phyloP scores from a whole-genome alignment of 2,113 vertebrate genomes.

The Electrona antarctica region DNA sequence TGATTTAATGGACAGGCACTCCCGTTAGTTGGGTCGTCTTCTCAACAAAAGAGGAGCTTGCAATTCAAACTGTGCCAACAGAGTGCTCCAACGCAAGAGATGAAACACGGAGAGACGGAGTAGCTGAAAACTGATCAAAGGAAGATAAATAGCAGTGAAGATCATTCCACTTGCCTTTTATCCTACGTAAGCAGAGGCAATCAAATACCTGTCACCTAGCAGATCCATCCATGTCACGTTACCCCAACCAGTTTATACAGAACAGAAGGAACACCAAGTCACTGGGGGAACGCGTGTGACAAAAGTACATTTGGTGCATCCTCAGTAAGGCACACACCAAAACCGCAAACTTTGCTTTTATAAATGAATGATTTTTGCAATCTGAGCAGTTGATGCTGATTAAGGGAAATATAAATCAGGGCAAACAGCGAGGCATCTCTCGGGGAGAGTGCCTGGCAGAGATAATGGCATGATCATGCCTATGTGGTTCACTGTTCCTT shows the following conservation, averaged over 20 bases:
- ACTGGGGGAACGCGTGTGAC: constrained; percentile 32
- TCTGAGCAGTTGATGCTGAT: constrained; percentile 67
- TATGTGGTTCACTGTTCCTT: constrained; percentile 61
- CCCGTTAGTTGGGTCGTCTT: constrained; percentile 10
- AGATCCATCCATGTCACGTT: constrained; percentile 67
- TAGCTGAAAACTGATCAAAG: constrained; percentile 56
- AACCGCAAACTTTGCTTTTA: constrained; percentile 56
- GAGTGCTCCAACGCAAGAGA: constrained; percentile 20
- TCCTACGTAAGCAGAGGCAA: constrained; percentile 66
- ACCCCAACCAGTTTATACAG: constrained; percentile 43
- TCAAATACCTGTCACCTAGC: constrained; percentile 51
- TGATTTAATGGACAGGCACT: constrained; percentile 15
- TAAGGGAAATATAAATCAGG: constrained; percentile 75
- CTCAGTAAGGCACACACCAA: constrained; percentile 47
- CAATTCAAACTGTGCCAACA: constrained; percentile 28
- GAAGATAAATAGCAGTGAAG: constrained; percentile 60
- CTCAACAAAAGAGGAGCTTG: constrained; percentile 28
- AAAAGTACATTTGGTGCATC: constrained; percentile 57
- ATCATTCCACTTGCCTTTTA: constrained; percentile 52
- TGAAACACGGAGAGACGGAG: constrained; percentile 28
- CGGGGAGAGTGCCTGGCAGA: constrained; percentile 53
- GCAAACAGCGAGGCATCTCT: constrained; percentile 52
- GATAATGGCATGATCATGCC: constrained; percentile 73
- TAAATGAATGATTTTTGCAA: constrained; percentile 70
- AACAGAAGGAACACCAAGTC: background rate